These are phyloP conservation scores for Drosophila auraria DNA, from an alignment of 1,140 invertebrate species.

Conservation along the genomic window DNA sequence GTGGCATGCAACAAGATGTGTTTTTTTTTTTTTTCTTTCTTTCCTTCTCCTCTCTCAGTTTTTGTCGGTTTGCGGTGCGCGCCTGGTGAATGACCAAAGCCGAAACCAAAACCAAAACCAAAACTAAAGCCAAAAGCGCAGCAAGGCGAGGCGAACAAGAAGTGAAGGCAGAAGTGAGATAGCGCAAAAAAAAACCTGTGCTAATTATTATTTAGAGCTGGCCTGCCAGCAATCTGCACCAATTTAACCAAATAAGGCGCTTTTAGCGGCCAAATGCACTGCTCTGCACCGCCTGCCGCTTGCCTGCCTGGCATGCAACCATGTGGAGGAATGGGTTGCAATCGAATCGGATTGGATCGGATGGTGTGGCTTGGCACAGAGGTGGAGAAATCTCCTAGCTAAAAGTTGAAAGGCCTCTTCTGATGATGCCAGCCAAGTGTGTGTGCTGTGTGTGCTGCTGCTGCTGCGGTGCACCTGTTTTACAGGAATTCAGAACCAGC, in stretches of 20 bases:
- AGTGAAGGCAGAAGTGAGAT: conserved; percentile 20
- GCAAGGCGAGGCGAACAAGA: conserved; percentile 48
- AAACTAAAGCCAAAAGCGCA: conserved; percentile 57
- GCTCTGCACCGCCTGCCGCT: conserved; percentile 17
- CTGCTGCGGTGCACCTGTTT: conserved; percentile 70
- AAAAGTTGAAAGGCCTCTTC: conserved; percentile 75
- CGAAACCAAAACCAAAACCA: conserved; percentile 64
- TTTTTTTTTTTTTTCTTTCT: conserved; percentile 24
- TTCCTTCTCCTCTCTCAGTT: conserved; percentile 10
- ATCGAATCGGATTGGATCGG: conserved; percentile 34
- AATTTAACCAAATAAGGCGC: conserved; percentile 84
- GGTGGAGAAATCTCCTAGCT: conserved; percentile 70
- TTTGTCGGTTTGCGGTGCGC: conserved; percentile 30
- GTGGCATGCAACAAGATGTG: conserved; percentile 76
- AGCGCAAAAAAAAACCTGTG: conserved; percentile 72
- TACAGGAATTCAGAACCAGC: conserved; percentile 81
- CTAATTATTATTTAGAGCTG: conserved; percentile 84
- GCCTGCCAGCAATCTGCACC: conserved; percentile 78
- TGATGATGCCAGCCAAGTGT: conserved; percentile 28
- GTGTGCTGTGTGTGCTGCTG: conserved; percentile 9
- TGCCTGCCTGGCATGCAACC: conserved; percentile 64
- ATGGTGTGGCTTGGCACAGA: conserved; percentile 15
- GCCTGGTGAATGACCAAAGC: conserved; percentile 76
- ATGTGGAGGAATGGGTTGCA: conserved; percentile 24
- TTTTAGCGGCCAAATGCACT: conserved; percentile 80